These are phyloP conservation scores for Sapajus apella DNA, from an alignment of 2,113 vertebrate species.

Conservation along the genomic window DNA sequence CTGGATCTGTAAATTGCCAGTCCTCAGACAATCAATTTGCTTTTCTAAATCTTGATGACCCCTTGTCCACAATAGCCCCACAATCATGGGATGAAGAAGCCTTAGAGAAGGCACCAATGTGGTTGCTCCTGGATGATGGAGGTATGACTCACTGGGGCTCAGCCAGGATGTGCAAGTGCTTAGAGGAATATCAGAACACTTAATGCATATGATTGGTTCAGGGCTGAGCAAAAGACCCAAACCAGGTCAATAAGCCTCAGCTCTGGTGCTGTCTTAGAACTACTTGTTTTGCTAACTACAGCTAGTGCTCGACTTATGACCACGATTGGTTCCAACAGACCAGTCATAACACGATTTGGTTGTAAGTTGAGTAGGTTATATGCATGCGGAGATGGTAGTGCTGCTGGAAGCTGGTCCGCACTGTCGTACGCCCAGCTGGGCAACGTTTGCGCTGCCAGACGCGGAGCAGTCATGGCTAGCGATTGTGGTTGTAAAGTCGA, in stretches of 20 bases:
- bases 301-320: no score
- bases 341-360: no score
- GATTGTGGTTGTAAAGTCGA: no score
- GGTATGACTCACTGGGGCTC: not conserved
- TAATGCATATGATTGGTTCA: not conserved
- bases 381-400: no score
- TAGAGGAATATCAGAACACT: not conserved
- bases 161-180: not conserved
- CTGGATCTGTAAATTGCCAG: not conserved
- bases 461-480: no score
- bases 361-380: no score
- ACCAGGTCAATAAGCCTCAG: not conserved
- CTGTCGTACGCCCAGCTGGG: no score
- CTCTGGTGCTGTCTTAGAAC: not conserved
- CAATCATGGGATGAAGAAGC: not conserved
- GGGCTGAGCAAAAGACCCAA: not conserved
- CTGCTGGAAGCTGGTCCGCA: no score
- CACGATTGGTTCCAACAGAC: no score
- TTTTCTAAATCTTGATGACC: not conserved
- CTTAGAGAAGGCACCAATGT: not conserved
- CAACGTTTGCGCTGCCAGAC: no score
- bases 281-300: no score
- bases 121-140: not conserved
- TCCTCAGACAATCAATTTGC: not conserved
- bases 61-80: not conserved